These are phyloP conservation scores for Oligia strigilis DNA, from an alignment of 2,888 invertebrate species.

Conservation along the genomic window DNA sequence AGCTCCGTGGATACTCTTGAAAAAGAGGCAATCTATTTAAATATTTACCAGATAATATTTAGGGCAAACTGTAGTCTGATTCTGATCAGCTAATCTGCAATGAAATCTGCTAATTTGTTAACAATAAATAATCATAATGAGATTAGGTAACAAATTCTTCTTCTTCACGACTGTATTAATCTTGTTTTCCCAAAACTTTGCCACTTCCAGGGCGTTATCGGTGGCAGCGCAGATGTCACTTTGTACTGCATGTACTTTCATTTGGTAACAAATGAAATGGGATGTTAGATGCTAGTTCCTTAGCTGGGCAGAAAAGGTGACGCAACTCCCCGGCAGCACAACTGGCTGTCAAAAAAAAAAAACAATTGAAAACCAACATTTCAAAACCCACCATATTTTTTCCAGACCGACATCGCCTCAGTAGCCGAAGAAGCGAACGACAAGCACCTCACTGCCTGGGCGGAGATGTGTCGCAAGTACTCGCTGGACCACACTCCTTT, in stretches of 20 bases:
- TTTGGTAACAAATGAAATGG: not conserved
- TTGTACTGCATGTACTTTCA: too few relatives aligned
- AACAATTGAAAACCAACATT: not conserved
- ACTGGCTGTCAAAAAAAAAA: not conserved
- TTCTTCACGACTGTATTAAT: too few relatives aligned
- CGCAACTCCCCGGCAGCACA: not conserved
- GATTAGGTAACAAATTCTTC: not conserved
- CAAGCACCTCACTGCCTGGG: conserved; percentile 98
- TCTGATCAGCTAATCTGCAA: not conserved
- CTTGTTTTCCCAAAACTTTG: too few relatives aligned
- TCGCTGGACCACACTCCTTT: conserved; percentile 95
- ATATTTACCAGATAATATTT: not conserved
- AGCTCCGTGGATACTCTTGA: not conserved
- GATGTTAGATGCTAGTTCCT: not conserved
- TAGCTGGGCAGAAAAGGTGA: not conserved
- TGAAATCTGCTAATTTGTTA: not conserved
- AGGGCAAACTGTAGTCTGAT: not conserved
- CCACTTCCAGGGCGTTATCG: too few relatives aligned
- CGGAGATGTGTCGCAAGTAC: conserved; percentile 94
- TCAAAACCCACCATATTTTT: not conserved
- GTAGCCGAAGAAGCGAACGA: conserved; percentile 98
- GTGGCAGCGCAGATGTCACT: too few relatives aligned
- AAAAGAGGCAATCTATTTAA: not conserved
- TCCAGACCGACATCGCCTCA: conserved; percentile 93
- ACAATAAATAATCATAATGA: not conserved